phyloP scores from a whole-genome alignment of 2,888 invertebrate genomes.

The Nemotelus nigrinus region DNA sequence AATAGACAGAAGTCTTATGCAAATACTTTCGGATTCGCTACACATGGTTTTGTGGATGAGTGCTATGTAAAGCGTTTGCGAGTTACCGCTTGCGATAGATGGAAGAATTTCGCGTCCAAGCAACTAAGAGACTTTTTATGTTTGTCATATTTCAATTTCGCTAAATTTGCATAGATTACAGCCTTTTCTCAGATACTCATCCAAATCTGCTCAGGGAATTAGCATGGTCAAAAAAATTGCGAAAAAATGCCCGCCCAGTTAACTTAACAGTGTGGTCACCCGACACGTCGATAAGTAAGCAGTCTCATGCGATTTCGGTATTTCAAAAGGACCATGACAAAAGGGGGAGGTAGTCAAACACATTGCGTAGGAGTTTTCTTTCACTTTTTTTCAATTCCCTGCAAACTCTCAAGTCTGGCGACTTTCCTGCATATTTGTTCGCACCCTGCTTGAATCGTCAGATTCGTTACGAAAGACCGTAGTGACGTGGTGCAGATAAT shows the following conservation, averaged over 20 bases:
- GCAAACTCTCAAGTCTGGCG: neutral
- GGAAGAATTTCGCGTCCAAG: too few relatives aligned
- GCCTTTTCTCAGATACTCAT: too few relatives aligned
- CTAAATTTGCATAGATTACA: too few relatives aligned
- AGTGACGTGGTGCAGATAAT: conserved; percentile 35
- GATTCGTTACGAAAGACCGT: conserved; percentile 15
- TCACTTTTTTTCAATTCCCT: conserved; percentile 15
- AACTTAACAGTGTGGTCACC: too few relatives aligned
- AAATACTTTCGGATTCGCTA: conserved; percentile 26
- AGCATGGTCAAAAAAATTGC: too few relatives aligned
- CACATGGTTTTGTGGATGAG: conserved; percentile 13
- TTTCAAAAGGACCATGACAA: conserved; percentile 26
- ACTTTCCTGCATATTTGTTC: conserved; percentile 22
- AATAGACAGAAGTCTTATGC: conserved; percentile 37
- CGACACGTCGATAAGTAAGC: too few relatives aligned
- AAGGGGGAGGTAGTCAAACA: conserved; percentile 3
- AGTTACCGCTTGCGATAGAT: conserved; percentile 7
- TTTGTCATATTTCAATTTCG: too few relatives aligned
- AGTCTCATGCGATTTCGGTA: conserved; percentile 12
- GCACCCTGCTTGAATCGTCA: conserved; percentile 3
- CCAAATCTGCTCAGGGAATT: too few relatives aligned
- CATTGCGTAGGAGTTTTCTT: conserved; percentile 25
- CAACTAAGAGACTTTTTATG: too few relatives aligned
- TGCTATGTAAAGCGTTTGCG: neutral
- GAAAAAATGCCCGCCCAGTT: too few relatives aligned